Percentiles rank a stretch among this genome's conserved stretches.
Conservation (phyloP, 2,888 invertebrate species). For the Glyphotaelius pellucidus region DNA sequence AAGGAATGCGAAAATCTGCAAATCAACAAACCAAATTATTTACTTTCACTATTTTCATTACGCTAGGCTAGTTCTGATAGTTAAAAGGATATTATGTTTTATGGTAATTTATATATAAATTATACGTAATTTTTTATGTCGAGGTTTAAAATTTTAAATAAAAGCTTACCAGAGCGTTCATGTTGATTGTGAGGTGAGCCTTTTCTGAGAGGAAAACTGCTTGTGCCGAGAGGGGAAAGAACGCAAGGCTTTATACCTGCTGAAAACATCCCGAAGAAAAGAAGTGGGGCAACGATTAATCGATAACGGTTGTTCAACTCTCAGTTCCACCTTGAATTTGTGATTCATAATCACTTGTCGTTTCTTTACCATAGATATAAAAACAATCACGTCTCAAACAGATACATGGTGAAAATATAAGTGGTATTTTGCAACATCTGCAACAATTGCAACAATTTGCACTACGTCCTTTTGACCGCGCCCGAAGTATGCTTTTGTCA, state of each 20-base stretch:
- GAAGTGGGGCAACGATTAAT: neutral
- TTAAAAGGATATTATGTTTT: too few species aligned
- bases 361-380: neutral
- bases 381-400: neutral
- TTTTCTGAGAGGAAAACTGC: neutral
- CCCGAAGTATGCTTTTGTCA: too few species aligned
- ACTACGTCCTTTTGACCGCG: neutral
- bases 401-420: neutral
- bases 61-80: too few species aligned
- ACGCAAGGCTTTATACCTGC: neutral
- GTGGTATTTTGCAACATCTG: neutral
- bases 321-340: neutral
- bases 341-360: neutral
- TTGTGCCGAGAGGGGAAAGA: neutral
- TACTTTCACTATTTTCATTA: too few species aligned
- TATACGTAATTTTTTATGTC: too few species aligned
- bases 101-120: too few species aligned
- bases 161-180: constrained; percentile 28
- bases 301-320: neutral
- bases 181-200: constrained; percentile 23
- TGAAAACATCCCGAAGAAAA: neutral
- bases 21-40: too few species aligned
- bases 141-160: too few species aligned
- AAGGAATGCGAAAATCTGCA: constrained; percentile 32
- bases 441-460: neutral